Conservation (phyloP, 2,113 vertebrate species). For the Hiodon alosoides region DNA sequence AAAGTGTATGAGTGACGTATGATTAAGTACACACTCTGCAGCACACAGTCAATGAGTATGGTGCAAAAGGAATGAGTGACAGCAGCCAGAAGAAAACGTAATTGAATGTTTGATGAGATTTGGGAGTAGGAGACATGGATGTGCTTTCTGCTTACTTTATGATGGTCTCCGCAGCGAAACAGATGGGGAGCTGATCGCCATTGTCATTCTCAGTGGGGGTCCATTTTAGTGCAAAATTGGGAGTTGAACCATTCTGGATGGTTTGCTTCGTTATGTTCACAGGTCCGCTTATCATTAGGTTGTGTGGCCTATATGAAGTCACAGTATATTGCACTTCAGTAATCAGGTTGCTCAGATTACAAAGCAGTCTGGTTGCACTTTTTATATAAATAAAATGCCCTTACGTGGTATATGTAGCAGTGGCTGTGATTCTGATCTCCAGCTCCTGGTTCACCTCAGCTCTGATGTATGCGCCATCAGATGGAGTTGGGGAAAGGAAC, state of each 20-base stretch:
- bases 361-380: too few relatives aligned
- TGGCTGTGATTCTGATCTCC: constrained; percentile 47
- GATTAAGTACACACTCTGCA: too few relatives aligned
- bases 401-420: constrained; percentile 38
- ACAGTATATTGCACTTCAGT: background rate
- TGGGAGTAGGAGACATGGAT: constrained; percentile 23
- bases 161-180: constrained; percentile 34
- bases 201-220: constrained; percentile 36
- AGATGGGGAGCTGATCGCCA: constrained; percentile 43
- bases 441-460: constrained; percentile 43
- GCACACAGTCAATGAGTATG: too few relatives aligned
- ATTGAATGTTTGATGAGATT: background rate
- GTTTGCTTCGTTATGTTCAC: constrained; percentile 36
- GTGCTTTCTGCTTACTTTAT: constrained; percentile 33
- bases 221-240: constrained; percentile 45
- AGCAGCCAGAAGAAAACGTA: background rate
- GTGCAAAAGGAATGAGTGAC: too few relatives aligned
- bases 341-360: background rate
- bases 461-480: constrained; percentile 29
- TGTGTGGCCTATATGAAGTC: constrained; percentile 34
- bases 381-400: background rate
- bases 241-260: constrained; percentile 8
- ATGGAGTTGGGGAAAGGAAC: constrained; percentile 48
- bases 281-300: constrained; percentile 48
- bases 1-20: too few relatives aligned